Base-by-base conservation (phyloP, 2,888 invertebrate genomes). In the Tortrix viridana region DNA sequence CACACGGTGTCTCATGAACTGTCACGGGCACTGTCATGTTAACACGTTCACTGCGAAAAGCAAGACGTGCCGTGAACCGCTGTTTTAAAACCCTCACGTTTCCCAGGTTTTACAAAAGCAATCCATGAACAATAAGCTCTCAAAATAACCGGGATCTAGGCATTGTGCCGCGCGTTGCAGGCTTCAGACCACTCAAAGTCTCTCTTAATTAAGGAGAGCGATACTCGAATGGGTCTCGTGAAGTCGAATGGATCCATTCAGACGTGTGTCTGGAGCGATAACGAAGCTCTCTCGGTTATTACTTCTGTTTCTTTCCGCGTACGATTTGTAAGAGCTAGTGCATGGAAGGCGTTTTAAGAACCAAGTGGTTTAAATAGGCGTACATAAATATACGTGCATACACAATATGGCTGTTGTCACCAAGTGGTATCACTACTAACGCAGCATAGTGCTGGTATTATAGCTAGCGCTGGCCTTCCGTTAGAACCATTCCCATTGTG, bases 191-290 rank as follows among this genome's bases (percentile, higher is more conserved):
- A 87, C 89, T 88, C 86, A 68, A 75, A 81, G 81, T 81, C 81
- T 76, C 84, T 82, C 84, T 86, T 91, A 91, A 90, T 90, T 90
- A 89, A 89, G 88, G 84, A 84, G 81, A 84, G 85, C 79, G 81
- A 85, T 86, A 77, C 85, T 86, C 80, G 76, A 84, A 85, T 81
- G 85, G 81, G 81, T 74, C 82, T 81, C 74, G 72, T 50, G 59
- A 50, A 65, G 64, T 56, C 79, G 82, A 83, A 86, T 81, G 76
- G 79, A 76, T 74, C 83, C 77, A 86, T 88, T 85, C 84, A 88
- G 80, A 83, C 84, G 83, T 82, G 79, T 82, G 81, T 85, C 86
- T 84, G 80, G 76, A 75, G 78, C 85, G 83, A 87, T 90, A 90
- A 89, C 85, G 85, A 86, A 84, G 80, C 89, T 84, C 80, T 86